phyloP scores from a whole-genome alignment of 2,797 vertebrate species.

The Orestias chungarensis region DNA sequence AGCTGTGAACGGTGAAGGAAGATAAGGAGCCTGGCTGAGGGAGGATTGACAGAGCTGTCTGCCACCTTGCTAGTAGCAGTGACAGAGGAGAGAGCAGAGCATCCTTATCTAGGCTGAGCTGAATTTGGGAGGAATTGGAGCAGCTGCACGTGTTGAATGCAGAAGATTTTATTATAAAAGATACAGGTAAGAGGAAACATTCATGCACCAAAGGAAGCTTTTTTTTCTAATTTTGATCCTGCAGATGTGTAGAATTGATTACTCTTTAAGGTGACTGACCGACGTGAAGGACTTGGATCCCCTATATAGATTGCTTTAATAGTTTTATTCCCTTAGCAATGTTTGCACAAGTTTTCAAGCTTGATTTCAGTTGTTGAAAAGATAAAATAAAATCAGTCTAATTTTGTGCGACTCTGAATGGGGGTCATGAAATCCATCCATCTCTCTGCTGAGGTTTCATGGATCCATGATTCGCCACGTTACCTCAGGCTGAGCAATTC shows the following conservation, averaged over 20 bases:
- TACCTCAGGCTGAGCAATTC: conserved; percentile 39
- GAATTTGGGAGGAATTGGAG: conserved; percentile 23
- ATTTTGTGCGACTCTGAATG: conserved; percentile 8
- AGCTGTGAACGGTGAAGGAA: conserved; percentile 50
- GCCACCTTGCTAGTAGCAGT: conserved; percentile 56
- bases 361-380: conserved; percentile 37
- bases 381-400: conserved; percentile 3
- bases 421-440: neutral
- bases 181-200: conserved; percentile 49
- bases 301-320: neutral
- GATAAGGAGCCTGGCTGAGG: conserved; percentile 57
- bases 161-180: neutral
- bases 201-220: neutral
- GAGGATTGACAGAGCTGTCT: conserved; percentile 51
- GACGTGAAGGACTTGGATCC: neutral
- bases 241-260: neutral
- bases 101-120: conserved; percentile 34
- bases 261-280: neutral
- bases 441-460: conserved; percentile 28
- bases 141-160: conserved; percentile 33
- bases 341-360: conserved; percentile 13
- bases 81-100: conserved; percentile 31
- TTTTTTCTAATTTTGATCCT: neutral
- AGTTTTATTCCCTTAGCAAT: neutral
- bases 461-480: conserved; percentile 49